These are phyloP conservation scores for Petrolisthes cinctipes DNA, from an alignment of 2,888 invertebrate genomes.

Conservation along the genomic window DNA sequence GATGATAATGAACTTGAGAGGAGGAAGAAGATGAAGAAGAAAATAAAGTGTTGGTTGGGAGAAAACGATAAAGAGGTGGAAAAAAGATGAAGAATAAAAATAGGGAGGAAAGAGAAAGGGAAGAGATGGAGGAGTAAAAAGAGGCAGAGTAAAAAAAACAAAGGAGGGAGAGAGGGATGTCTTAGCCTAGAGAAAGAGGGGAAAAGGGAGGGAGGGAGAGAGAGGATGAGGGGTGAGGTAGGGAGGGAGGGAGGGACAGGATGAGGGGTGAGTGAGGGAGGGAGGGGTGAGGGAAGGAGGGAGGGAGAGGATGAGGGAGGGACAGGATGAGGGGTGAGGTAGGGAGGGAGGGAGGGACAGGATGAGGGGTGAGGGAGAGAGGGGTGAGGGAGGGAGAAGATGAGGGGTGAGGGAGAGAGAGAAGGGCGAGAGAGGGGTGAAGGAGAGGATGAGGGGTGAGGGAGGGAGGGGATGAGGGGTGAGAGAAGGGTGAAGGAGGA, in stretches of 20 bases:
- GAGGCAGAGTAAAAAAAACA: not conserved
- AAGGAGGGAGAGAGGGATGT: not conserved
- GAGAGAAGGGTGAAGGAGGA: not conserved
- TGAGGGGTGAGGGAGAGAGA: not conserved
- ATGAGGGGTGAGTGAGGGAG: no score
- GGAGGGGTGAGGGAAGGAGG: not conserved
- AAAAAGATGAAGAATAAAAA: not conserved
- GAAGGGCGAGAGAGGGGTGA: not conserved
- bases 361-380: not conserved
- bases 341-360: not conserved
- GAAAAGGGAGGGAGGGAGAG: not conserved
- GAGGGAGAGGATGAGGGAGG: not conserved
- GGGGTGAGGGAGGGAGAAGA: not conserved
- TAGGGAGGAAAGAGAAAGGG: not conserved
- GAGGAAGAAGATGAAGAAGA: not conserved
- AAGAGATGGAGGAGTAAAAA: not conserved
- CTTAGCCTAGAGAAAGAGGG: not conserved
- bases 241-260: not conserved
- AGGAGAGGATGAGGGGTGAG: not conserved
- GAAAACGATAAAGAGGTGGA: not conserved
- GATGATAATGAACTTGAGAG: no score
- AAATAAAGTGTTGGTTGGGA: not conserved
- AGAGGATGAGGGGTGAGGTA: not conserved
- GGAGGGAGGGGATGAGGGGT: not conserved
- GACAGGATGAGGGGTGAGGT: not conserved